phyloP scores from a whole-genome alignment of 2,113 vertebrate genomes.

The Verasper variegatus region DNA sequence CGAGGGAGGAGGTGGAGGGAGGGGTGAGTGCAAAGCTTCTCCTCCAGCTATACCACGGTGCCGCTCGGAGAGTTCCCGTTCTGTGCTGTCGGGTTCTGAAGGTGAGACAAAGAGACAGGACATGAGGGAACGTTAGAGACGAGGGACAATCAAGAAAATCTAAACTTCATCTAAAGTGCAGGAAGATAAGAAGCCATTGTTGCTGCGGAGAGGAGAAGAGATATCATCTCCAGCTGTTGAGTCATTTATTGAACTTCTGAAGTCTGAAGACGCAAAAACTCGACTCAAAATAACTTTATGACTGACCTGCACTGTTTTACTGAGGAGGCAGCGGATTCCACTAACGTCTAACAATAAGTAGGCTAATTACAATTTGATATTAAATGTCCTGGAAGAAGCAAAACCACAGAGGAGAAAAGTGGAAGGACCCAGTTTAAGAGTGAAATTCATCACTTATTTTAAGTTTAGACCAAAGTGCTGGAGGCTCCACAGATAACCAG shows the following conservation, averaged over 20 bases:
- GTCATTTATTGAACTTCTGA: background rate
- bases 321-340: background rate
- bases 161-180: background rate
- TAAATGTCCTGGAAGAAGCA: background rate
- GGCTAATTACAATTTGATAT: background rate
- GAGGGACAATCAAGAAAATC: background rate
- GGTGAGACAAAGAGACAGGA: constrained; percentile 40
- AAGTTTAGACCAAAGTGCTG: too few species aligned
- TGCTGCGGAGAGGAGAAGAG: background rate
- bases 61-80: constrained; percentile 91
- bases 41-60: constrained; percentile 88
- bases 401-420: background rate
- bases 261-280: background rate
- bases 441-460: background rate
- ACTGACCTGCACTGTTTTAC: background rate
- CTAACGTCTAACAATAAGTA: background rate
- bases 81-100: constrained; percentile 87
- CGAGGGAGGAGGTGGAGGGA: constrained; percentile 4
- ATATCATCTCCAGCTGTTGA: constrained; percentile 10
- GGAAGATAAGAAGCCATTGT: background rate
- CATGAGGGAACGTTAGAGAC: constrained; percentile 19
- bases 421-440: background rate
- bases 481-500: too few species aligned
- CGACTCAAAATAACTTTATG: background rate
- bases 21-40: constrained; percentile 58